Conservation (phyloP, 2,113 vertebrate species). For the Cyphomyrus plagiostoma region DNA sequence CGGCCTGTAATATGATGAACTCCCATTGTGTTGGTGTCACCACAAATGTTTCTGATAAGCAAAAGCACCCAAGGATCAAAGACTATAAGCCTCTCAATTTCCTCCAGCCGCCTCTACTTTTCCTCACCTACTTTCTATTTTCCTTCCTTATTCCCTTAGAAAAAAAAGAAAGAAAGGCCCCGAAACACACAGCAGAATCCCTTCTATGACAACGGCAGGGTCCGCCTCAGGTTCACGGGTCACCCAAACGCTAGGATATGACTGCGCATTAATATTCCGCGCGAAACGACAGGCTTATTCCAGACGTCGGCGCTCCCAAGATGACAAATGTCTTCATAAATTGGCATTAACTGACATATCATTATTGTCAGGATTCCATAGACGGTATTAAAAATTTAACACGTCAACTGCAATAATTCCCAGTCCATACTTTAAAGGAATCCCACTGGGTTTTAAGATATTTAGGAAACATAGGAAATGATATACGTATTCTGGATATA, state of each 20-base stretch:
- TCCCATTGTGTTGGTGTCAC: constrained; percentile 64
- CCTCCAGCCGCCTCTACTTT: constrained; percentile 46
- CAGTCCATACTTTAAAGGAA: neutral
- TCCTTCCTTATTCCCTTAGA: constrained; percentile 16
- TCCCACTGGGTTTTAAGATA: neutral
- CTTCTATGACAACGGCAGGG: constrained; percentile 38
- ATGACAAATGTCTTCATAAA: constrained; percentile 35
- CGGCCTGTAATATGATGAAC: constrained; percentile 63
- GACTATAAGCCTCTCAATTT: constrained; percentile 66
- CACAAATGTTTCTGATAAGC: constrained; percentile 68
- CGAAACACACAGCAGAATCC: constrained; percentile 35
- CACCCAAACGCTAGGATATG: constrained; percentile 33
- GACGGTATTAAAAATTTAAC: constrained; percentile 16
- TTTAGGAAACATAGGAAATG: neutral
- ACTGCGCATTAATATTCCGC: constrained; percentile 33
- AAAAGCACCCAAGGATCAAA: constrained; percentile 74
- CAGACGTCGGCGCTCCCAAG: constrained; percentile 20
- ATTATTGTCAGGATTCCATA: constrained; percentile 19
- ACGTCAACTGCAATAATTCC: constrained; percentile 11
- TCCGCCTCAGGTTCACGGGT: constrained; percentile 38
- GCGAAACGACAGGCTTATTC: constrained; percentile 19
- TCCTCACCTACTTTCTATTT: constrained; percentile 45
- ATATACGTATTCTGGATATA: neutral
- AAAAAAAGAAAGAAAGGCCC: constrained; percentile 9
- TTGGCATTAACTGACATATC: constrained; percentile 27